Conservation (phyloP, 2,113 vertebrate species). For the Vulpes ferrilata region DNA sequence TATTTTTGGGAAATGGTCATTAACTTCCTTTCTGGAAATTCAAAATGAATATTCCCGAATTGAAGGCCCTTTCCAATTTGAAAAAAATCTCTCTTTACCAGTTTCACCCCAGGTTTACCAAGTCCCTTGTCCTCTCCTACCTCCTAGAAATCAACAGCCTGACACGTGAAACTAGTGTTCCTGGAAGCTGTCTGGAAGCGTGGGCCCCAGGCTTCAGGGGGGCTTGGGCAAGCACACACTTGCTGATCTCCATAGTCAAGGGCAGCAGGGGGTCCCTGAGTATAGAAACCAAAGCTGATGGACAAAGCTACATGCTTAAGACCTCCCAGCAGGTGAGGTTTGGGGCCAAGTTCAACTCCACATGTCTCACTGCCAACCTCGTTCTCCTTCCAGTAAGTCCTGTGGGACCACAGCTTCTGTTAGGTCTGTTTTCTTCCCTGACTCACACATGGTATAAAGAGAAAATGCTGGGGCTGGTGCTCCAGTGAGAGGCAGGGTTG, state of each 20-base stretch:
- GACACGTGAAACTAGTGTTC: neutral
- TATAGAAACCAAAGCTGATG: too few relatives aligned
- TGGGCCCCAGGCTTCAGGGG: too few relatives aligned
- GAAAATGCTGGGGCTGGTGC: neutral
- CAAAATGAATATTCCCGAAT: neutral
- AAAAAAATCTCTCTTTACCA: neutral
- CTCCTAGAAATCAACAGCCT: neutral
- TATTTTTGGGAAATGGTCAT: neutral
- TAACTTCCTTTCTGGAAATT: neutral
- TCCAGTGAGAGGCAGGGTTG: too few relatives aligned
- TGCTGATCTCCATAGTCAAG: neutral
- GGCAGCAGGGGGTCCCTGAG: fast-evolving
- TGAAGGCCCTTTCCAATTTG: neutral
- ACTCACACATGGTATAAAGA: neutral
- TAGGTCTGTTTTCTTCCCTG: neutral
- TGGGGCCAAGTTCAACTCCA: neutral
- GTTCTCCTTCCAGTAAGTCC: neutral
- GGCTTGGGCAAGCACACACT: too few relatives aligned
- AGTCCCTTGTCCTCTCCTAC: neutral
- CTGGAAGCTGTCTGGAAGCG: neutral
- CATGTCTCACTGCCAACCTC: neutral
- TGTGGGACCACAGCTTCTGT: neutral
- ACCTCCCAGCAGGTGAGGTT: neutral
- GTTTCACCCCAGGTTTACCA: neutral
- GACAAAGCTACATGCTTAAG: neutral